A percentile compares a stretch with the other conserved stretches of the same genome.
phyloP scores from a whole-genome alignment of 1,140 invertebrate species.

The Drosophila miranda region DNA sequence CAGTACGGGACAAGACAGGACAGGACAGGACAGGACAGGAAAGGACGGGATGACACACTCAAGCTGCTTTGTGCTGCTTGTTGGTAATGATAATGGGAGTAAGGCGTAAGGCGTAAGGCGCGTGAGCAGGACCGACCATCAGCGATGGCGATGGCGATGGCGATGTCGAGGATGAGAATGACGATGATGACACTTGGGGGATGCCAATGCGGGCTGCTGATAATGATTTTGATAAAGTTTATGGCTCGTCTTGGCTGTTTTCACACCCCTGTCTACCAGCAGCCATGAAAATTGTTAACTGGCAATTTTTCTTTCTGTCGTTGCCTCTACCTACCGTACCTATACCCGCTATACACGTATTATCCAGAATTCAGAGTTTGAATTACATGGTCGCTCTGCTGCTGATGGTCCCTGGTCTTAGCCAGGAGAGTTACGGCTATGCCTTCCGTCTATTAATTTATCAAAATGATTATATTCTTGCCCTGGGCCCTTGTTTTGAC shows the following conservation, averaged over 20 bases:
- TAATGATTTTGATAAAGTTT: conserved; percentile 69
- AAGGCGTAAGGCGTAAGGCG: conserved; percentile 32
- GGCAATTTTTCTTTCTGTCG: conserved; percentile 60
- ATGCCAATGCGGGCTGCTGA: conserved; percentile 43
- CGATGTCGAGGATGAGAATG: conserved; percentile 34
- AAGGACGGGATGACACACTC: conserved; percentile 60
- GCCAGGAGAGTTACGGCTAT: too few species aligned
- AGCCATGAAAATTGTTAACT: conserved; percentile 69
- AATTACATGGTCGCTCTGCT: conserved; percentile 28
- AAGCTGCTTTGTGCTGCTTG: conserved; percentile 68
- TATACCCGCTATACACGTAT: background rate
- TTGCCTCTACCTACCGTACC: background rate
- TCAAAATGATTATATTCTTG: conserved; percentile 59
- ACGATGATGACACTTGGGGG: conserved; percentile 39
- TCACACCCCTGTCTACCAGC: conserved; percentile 9
- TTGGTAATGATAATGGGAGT: conserved; percentile 65
- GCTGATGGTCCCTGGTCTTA: too few species aligned
- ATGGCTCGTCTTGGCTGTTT: conserved; percentile 23
- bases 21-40: too few species aligned
- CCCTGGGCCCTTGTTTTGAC: conserved; percentile 29
- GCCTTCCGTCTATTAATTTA: conserved; percentile 69
- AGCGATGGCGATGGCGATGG: conserved; percentile 23
- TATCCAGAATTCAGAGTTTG: conserved; percentile 1
- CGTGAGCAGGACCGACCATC: conserved; percentile 25
- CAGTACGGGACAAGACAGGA: too few species aligned